phyloP scores from a whole-genome alignment of 1,140 invertebrate species.

The Idris sp. region DNA sequence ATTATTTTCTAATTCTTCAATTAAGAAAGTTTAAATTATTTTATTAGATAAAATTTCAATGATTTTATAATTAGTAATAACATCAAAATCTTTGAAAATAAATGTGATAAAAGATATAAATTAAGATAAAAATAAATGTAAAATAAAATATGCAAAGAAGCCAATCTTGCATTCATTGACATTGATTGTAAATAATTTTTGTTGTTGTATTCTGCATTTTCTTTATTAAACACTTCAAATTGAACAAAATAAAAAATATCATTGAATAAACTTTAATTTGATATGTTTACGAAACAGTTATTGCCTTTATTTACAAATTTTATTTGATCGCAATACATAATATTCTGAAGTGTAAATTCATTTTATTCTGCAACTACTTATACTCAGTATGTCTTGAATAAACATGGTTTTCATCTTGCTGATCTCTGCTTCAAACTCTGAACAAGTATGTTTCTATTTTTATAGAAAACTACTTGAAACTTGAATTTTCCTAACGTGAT shows the following conservation, averaged over 20 bases:
- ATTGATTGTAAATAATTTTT: too few relatives aligned
- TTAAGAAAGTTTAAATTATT: too few relatives aligned
- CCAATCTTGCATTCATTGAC: too few relatives aligned
- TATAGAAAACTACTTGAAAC: slow-evolving; percentile 17
- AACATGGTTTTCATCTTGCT: slow-evolving; percentile 12
- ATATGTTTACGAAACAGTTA: neutral
- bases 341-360: slow-evolving; percentile 13
- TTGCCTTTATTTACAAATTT: slow-evolving; percentile 13
- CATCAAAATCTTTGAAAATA: too few relatives aligned
- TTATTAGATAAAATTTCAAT: too few relatives aligned
- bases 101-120: too few relatives aligned
- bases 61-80: too few relatives aligned
- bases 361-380: slow-evolving; percentile 1
- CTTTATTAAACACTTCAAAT: too few relatives aligned
- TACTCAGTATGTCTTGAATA: slow-evolving; percentile 1
- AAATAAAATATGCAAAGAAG: too few relatives aligned
- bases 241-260: too few relatives aligned
- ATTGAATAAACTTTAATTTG: slow-evolving; percentile 4
- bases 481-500: slow-evolving; percentile 4
- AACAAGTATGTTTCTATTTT: slow-evolving; percentile 21
- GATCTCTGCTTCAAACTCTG: slow-evolving; percentile 7
- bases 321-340: slow-evolving; percentile 15
- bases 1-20: slow-evolving; percentile 7
- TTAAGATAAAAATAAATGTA: too few relatives aligned
- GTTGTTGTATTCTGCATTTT: too few relatives aligned